Base-by-base conservation (phyloP, 1,140 invertebrate genomes). In the Helicoverpa zea region DNA sequence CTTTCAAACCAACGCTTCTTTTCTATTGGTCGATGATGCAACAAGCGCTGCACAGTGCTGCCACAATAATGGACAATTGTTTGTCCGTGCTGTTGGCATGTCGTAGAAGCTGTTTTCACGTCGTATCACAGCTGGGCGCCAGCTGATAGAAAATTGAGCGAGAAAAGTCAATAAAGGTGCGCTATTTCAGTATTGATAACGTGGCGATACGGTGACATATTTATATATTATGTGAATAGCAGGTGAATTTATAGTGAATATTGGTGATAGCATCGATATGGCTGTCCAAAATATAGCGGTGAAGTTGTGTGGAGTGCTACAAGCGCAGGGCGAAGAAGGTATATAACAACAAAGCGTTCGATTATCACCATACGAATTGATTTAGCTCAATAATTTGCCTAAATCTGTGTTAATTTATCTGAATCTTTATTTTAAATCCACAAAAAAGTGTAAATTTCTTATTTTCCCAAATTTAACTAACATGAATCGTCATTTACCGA, bases 221-320 rank as follows among this genome's bases (percentile, higher is more conserved):
- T 79, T 59, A 66, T 81, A 75, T 83, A 87, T 87, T 86, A 84
- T 83, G 83, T 86, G 81, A 86, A 72, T 63, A 79, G 84, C 81
- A 86, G 81, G 82, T 90, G 82, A 77, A 87, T 83, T 68, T 79
- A 13, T 3, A 63, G 59, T 64, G 18, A 80, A 64, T 74, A 80
- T 63, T 11, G 54, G 80, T 59, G 68, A 79, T 77, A 81, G 49
- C 54, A 23, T 61, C 52, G 82, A 43, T 82, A 95, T 95, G 93
- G 80, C 93, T 70, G 83, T 85, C 43, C 91, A 94, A 86, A 95
- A 95, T 82, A 91, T 95, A 76, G 94, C 94, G 18, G 94, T 95
- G 18, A 95, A 95, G 87, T 86, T 95, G 82, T 95, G 94, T 82
- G 94, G 94, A 43, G 84, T 95, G 56, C 82, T 95, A 54, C 93